A percentile compares a stretch with the other conserved stretches of the same genome.
Evolutionary conservation across 2,888 invertebrate species (phyloP).

Genomic region (Sesamia inferens): DNA sequence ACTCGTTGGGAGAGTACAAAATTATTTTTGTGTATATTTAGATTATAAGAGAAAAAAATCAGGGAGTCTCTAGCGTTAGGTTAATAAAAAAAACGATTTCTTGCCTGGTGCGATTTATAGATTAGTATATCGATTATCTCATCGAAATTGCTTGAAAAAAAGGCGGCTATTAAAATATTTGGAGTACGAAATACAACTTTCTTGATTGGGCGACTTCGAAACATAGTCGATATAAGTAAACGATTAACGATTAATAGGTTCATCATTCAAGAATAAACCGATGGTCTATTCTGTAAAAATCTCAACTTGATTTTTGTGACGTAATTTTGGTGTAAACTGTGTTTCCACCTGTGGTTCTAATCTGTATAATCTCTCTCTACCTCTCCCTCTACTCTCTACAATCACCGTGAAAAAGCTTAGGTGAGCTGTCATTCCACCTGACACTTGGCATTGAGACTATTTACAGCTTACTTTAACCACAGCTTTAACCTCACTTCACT

Average conservation of each 20-base stretch:
- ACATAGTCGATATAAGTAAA: constrained; percentile 22
- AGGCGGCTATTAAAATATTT: constrained; percentile 58
- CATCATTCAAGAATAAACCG: not conserved
- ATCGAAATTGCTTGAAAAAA: constrained; percentile 69
- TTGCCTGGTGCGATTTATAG: constrained; percentile 85
- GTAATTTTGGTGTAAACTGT: not conserved
- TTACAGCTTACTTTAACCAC: too few relatives aligned
- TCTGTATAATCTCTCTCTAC: too few relatives aligned
- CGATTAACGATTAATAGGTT: not conserved
- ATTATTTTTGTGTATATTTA: constrained; percentile 89
- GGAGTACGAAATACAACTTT: constrained; percentile 68
- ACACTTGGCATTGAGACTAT: too few relatives aligned
- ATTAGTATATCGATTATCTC: constrained; percentile 71
- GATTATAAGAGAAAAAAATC: constrained; percentile 88
- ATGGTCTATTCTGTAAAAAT: not conserved
- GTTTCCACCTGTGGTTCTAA: not conserved
- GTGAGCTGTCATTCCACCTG: too few relatives aligned
- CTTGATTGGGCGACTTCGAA: constrained; percentile 56
- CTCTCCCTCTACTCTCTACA: too few relatives aligned
- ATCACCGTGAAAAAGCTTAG: not conserved
- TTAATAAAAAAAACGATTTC: constrained; percentile 78
- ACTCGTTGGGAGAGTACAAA: constrained; percentile 89
- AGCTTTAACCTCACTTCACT: too few relatives aligned
- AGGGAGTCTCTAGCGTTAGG: constrained; percentile 87
- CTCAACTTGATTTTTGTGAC: not conserved